Conservation (phyloP, 1,140 invertebrate genomes). For the Tetragonula clypearis region DNA sequence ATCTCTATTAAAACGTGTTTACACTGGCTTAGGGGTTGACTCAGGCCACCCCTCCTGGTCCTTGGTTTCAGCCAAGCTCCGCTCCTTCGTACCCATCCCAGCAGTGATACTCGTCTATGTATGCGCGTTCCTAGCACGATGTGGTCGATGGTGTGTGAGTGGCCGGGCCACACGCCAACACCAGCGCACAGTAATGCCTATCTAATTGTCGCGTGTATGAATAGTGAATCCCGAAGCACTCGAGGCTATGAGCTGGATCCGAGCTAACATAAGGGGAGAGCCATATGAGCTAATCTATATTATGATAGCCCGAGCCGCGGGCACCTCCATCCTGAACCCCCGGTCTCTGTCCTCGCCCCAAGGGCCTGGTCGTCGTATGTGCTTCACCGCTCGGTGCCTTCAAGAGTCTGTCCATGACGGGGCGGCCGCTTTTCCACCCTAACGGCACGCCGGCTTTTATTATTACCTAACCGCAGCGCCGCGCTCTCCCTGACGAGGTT, state of each 20-base stretch:
- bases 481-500: slow-evolving; percentile 65
- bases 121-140: slow-evolving; percentile 2
- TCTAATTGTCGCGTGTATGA: slow-evolving; percentile 83
- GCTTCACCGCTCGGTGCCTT: slow-evolving; percentile 3
- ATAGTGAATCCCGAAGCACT: slow-evolving; percentile 82
- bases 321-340: slow-evolving; percentile 52
- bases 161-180: slow-evolving; percentile 10
- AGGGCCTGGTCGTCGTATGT: neutral
- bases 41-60: slow-evolving; percentile 75
- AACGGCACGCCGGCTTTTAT: slow-evolving; percentile 55
- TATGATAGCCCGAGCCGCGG: slow-evolving; percentile 79
- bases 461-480: slow-evolving; percentile 69
- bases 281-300: slow-evolving; percentile 83
- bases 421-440: slow-evolving; percentile 37
- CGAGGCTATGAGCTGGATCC: slow-evolving; percentile 80
- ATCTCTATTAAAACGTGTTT: slow-evolving; percentile 83
- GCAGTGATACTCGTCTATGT: slow-evolving; percentile 25
- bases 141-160: neutral
- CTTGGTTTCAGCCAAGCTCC: slow-evolving; percentile 73
- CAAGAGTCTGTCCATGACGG: slow-evolving; percentile 28
- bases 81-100: slow-evolving; percentile 63
- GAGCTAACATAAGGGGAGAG: slow-evolving; percentile 79
- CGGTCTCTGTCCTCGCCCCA: neutral
- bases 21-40: slow-evolving; percentile 83
- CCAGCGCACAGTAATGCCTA: slow-evolving; percentile 79